Evolutionary conservation across 37 sponge, comb jelly and placozoan genomes (phyloP), one percentile per base, ranked within the genome.

Genomic region (Theonella swinhoei): DNA sequence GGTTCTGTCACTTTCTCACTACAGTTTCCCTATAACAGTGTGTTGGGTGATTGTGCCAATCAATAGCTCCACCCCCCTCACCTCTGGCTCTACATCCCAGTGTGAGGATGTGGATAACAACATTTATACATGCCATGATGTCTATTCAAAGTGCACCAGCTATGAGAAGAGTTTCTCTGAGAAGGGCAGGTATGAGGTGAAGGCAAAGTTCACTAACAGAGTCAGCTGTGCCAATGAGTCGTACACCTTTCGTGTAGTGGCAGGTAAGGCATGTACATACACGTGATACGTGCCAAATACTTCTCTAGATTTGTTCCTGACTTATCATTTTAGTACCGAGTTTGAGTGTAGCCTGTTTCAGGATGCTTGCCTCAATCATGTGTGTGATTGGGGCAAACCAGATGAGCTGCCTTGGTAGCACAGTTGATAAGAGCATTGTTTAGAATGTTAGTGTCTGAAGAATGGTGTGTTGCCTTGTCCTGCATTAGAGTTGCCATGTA

Each of bases 251-350:
- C 34, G 42, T 47, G 81, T 80, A 0, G n/a, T 70, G n/a, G 5
- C 70, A 70, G 81, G 81, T 80, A 33, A 62, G 76, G 8, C 29
- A n/a, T n/a, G n/a, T n/a, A n/a, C n/a, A n/a, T n/a, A n/a, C n/a
- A n/a, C n/a, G n/a, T n/a, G n/a, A n/a, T n/a, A n/a, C n/a, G n/a
- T n/a, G n/a, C n/a, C n/a, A n/a, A n/a, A n/a, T n/a, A n/a, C n/a
- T n/a, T n/a, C n/a, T n/a, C n/a, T n/a, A n/a, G n/a, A n/a, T n/a
- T n/a, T n/a, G n/a, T n/a, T n/a, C n/a, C n/a, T n/a, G n/a, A n/a
- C n/a, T n/a, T n/a, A n/a, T n/a, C n/a, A n/a, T n/a, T n/a, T n/a
- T n/a, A n/a, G n/a, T n/a, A n/a, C n/a, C n/a, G n/a, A n/a, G n/a
- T n/a, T n/a, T n/a, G n/a, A n/a, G n/a, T n/a, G n/a, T n/a, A n/a